Conservation (phyloP, 2,113 vertebrate genomes). For the Platanista minor region DNA sequence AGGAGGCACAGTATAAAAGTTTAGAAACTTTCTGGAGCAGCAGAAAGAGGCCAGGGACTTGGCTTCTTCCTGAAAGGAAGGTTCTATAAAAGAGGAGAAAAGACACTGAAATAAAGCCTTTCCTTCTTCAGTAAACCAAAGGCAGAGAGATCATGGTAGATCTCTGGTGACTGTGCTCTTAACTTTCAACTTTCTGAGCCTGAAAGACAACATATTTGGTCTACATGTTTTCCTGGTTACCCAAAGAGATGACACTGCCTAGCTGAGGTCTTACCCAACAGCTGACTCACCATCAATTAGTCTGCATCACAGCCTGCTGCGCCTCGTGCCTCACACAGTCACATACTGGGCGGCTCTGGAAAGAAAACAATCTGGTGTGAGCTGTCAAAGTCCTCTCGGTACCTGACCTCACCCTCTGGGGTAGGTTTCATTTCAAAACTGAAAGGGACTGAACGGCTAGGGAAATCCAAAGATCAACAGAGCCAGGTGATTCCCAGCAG, state of each 20-base stretch:
- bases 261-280: slow-evolving; percentile 13
- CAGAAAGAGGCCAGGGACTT: background rate
- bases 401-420: slow-evolving; percentile 43
- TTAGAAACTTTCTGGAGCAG: background rate
- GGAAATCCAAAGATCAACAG: slow-evolving; percentile 68
- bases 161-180: background rate
- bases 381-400: slow-evolving; percentile 64
- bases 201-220: background rate
- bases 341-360: slow-evolving; percentile 16
- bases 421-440: slow-evolving; percentile 71
- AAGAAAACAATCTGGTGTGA: slow-evolving; percentile 55
- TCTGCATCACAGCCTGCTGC: slow-evolving; percentile 4
- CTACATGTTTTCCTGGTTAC: slow-evolving; percentile 51
- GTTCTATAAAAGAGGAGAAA: background rate
- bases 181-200: slow-evolving; percentile 15
- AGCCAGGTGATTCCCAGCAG: slow-evolving; percentile 62
- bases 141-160: background rate
- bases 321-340: slow-evolving; percentile 22
- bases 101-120: background rate
- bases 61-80: background rate
- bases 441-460: slow-evolving; percentile 60
- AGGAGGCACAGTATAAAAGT: background rate
- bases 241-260: slow-evolving; percentile 22
- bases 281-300: slow-evolving; percentile 64
- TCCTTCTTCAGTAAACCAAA: slow-evolving; percentile 18